Base-by-base conservation (phyloP, 1,140 invertebrate genomes). In the Lamellibrachia luymesi region DNA sequence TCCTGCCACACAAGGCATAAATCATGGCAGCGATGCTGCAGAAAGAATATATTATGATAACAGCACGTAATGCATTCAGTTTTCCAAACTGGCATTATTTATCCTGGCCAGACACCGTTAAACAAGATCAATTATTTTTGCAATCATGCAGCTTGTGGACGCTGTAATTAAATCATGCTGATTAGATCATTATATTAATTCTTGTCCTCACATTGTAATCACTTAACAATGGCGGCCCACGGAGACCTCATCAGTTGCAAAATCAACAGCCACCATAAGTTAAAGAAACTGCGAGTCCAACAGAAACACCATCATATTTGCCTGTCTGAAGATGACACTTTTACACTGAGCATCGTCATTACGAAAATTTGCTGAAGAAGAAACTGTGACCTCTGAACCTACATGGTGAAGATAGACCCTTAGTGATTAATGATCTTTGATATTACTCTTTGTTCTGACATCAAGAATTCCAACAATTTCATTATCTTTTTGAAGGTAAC, bases 11-110 rank as follows among this genome's bases (percentile, higher is more conserved):
- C 2, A 17, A 80, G 64, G 64, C 64, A 80, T 80, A 80, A 22
- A 80, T 80, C 64, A 80, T 22, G 64, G 64, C 17, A 22, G 13
- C 17, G 13, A 4, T 80, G 64, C 64, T 4, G 64, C 64, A 80
- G 64, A 80, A 80, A 17, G 64, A 80, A 80, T 80, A 80, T 80
- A 80, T 80, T 80, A 80, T 80, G 64, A 80, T 80, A 80, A 80
- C 64, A 2, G 64, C 64, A 17, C 64, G 5, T 80, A 80, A 80
- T 80, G 64, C 64, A 6, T 80, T 80, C 64, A 80, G 64, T 80
- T 80, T 80, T 80, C 64, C 25, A 10, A 80, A 80, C 64, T 17
- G 64, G 64, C 13, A 80, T 80, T 80, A 80, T 80, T 80, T 80
- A 80, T 80, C 13, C 13, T 17, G 13, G 64, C 64, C 13, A 22